Evolutionary conservation across 2,888 invertebrate genomes (phyloP), one percentile per base, ranked within the genome.

Genomic region (Deilephila elpenor): DNA sequence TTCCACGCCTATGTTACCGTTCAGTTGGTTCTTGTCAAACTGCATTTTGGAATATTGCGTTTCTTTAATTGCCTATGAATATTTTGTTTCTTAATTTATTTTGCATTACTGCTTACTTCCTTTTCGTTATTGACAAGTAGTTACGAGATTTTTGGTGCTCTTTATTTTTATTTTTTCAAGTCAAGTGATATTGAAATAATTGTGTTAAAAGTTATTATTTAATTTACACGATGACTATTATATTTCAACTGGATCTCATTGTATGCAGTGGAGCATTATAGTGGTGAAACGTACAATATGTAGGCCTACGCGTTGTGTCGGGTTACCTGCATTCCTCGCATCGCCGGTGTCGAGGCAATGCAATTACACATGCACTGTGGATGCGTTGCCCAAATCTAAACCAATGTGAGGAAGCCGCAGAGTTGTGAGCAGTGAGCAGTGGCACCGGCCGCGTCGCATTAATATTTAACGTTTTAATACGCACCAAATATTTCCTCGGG

Each of bases 381-480:
- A 67, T 51, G 25, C 17, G 44, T 7, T 61, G 29, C 25, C 25
- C 61, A 25, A n/a, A 25, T 61, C 7, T 32, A 72, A 14, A 53
- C 14, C 1, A 34, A 56, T 53, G 34, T 56, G 53, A 44, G 44
- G 19, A 29, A 20, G 19, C 37, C 25, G 20, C 59, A 59, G 34
- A 37, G 32, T 19, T 20, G 56, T 20, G 34, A 25, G n/a, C 29
- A 37, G 78, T 76, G 77, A 76, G 81, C 79, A 78, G 79, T 79
- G 75, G 82, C 80, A 75, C 78, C 83, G 86, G 86, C 84, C 83
- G 84, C 81, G 76, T 79, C 78, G 80, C 91, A 93, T 94, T 91
- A 94, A 94, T 91, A 91, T 94, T 94, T 93, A 89, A 94, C 87
- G 88, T 93, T 94, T 94, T 94, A 94, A 94, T 94, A 94, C 94